These are phyloP conservation scores for Thaleichthys pacificus DNA, from an alignment of 2,797 vertebrate species.

Conservation along the genomic window DNA sequence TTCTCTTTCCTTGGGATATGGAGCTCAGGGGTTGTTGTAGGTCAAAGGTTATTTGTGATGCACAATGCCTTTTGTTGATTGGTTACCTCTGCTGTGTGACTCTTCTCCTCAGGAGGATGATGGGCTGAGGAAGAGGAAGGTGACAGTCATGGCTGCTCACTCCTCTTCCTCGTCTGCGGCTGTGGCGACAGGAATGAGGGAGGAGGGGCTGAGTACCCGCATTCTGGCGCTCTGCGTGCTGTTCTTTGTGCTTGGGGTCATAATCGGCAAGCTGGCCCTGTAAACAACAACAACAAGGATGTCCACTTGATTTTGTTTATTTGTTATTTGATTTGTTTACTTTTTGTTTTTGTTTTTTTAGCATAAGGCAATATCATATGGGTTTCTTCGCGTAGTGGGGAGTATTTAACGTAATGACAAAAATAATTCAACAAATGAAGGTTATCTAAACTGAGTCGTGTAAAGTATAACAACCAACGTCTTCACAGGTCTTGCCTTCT, in stretches of 20 bases:
- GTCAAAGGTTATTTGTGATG: background rate
- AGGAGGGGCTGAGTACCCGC: slow-evolving; percentile 85
- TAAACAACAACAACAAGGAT: slow-evolving; percentile 60
- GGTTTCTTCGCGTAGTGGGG: slow-evolving; percentile 53
- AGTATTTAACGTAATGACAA: slow-evolving; percentile 57
- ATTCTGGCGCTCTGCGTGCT: slow-evolving; percentile 86
- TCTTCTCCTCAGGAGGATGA: slow-evolving; percentile 81
- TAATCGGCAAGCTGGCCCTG: slow-evolving; percentile 92
- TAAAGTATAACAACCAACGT: slow-evolving; percentile 41
- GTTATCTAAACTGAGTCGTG: slow-evolving; percentile 44
- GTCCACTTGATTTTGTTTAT: slow-evolving; percentile 59
- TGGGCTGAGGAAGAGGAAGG: slow-evolving; percentile 89
- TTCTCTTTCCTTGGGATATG: too few relatives aligned
- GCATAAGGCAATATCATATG: slow-evolving; percentile 59
- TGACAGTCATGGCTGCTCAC: slow-evolving; percentile 61
- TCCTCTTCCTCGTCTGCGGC: slow-evolving; percentile 69
- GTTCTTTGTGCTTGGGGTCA: slow-evolving; percentile 93
- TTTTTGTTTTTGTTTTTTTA: slow-evolving; percentile 35
- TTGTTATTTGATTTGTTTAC: slow-evolving; percentile 28
- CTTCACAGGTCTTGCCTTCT: slow-evolving; percentile 56
- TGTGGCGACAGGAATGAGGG: slow-evolving; percentile 72
- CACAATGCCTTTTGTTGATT: background rate
- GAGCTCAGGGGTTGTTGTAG: too few relatives aligned
- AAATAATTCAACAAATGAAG: slow-evolving; percentile 42
- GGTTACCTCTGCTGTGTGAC: slow-evolving; percentile 11